Evolutionary conservation across 2,888 invertebrate genomes (phyloP).

Genomic region (Koerneria pararmatus): DNA sequence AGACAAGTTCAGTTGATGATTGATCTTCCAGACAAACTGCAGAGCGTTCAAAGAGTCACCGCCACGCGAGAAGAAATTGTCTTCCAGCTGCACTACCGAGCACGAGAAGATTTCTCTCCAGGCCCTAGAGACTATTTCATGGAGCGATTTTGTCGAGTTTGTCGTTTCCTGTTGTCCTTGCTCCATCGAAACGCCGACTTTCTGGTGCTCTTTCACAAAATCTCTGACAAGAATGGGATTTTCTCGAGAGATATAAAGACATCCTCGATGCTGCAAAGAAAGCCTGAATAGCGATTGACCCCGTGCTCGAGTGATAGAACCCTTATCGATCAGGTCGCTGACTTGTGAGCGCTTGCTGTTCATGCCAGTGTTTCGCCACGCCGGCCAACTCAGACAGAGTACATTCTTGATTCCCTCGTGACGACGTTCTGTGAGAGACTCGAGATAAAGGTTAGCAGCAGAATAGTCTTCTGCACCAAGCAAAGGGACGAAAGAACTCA

Average conservation of each 20-base stretch:
- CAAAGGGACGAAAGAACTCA: constrained; percentile 40
- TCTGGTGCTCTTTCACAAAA: background rate
- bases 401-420: constrained; percentile 16
- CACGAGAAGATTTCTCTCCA: constrained; percentile 22
- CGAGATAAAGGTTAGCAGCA: constrained; percentile 42
- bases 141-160: background rate
- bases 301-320: background rate
- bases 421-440: constrained; percentile 25
- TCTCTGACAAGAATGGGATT: constrained; percentile 18
- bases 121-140: constrained; percentile 21
- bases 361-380: constrained; percentile 33
- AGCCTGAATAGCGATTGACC: constrained; percentile 14
- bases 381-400: constrained; percentile 30
- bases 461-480: constrained; percentile 45
- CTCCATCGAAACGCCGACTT: constrained; percentile 22
- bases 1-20: constrained; percentile 26
- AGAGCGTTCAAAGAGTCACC: constrained; percentile 53
- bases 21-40: constrained; percentile 47
- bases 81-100: constrained; percentile 18
- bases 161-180: background rate
- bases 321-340: constrained; percentile 4
- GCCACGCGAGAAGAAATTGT: constrained; percentile 48
- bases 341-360: constrained; percentile 4
- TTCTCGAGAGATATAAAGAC: constrained; percentile 3
- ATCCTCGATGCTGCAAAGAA: constrained; percentile 17